phyloP scores from a whole-genome alignment of 2,113 vertebrate genomes.

The Psilopogon haemacephalus region DNA sequence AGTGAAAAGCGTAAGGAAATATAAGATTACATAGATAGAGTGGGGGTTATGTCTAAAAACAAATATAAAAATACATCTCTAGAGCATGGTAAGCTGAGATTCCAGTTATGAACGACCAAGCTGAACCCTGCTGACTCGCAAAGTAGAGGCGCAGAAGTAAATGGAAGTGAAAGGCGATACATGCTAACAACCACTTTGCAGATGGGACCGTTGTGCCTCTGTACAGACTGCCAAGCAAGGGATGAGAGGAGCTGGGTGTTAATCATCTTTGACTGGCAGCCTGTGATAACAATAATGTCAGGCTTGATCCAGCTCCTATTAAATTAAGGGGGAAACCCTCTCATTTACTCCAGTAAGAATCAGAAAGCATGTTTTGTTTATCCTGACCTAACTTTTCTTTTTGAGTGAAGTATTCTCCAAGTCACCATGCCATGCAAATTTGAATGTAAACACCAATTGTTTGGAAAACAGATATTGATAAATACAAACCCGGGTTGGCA shows the following conservation, averaged over 20 bases:
- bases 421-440: not conserved
- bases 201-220: not conserved
- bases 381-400: not conserved
- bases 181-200: not conserved
- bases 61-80: not conserved
- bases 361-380: not conserved
- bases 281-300: not conserved
- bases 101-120: not conserved
- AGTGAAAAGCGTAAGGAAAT: not conserved
- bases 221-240: not conserved
- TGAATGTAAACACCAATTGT: not conserved
- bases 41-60: not conserved
- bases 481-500: not conserved
- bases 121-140: not conserved
- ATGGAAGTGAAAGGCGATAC: not conserved
- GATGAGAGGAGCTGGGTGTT: not conserved
- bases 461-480: not conserved
- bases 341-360: not conserved
- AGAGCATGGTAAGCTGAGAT: not conserved
- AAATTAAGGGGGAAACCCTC: not conserved
- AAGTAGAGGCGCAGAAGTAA: conserved; percentile 25
- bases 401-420: not conserved
- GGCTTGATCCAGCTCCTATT: not conserved
- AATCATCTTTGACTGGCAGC: not conserved
- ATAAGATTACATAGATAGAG: not conserved